Percentiles rank a stretch among this genome's conserved stretches.
These are phyloP conservation scores for Xenentodon cancila DNA, from an alignment of 2,797 vertebrate genomes.

Conservation along the genomic window DNA sequence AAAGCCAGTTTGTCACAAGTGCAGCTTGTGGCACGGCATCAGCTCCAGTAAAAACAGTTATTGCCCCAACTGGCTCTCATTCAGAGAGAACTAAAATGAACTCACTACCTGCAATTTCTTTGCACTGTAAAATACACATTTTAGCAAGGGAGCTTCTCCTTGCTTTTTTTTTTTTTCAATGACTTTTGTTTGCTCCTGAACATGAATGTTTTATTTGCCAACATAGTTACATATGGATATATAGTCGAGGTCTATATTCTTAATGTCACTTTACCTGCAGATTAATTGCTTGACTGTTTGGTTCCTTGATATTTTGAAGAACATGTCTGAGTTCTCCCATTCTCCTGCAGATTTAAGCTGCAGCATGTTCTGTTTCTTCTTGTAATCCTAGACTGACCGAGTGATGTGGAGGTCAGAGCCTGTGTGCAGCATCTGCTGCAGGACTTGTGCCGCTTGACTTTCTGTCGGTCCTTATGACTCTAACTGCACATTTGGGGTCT, in stretches of 20 bases:
- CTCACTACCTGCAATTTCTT: slow-evolving; percentile 33
- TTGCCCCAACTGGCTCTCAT: slow-evolving; percentile 56
- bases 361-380: not conserved
- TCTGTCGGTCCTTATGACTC: slow-evolving; percentile 1
- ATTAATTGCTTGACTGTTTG: not conserved
- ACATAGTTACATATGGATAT: slow-evolving; percentile 43
- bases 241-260: no score
- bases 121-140: slow-evolving; percentile 50
- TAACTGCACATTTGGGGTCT: not conserved
- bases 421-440: not conserved
- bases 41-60: slow-evolving; percentile 48
- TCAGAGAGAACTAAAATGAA: slow-evolving; percentile 53
- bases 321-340: not conserved
- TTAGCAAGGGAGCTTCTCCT: slow-evolving; percentile 13
- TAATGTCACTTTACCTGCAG: no score
- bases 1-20: slow-evolving; percentile 73
- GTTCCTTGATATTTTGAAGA: slow-evolving; percentile 1
- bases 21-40: slow-evolving; percentile 51
- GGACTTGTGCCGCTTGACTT: slow-evolving; percentile 7
- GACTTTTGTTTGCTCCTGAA: slow-evolving; percentile 29
- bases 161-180: slow-evolving; percentile 29
- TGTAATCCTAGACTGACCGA: slow-evolving; percentile 18
- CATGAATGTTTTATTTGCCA: slow-evolving; percentile 39
- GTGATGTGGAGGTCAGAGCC: slow-evolving; percentile 5
- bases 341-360: not conserved